Conservation (phyloP, 2,888 invertebrate species). For the Hydrotaea cyrtoneurina region DNA sequence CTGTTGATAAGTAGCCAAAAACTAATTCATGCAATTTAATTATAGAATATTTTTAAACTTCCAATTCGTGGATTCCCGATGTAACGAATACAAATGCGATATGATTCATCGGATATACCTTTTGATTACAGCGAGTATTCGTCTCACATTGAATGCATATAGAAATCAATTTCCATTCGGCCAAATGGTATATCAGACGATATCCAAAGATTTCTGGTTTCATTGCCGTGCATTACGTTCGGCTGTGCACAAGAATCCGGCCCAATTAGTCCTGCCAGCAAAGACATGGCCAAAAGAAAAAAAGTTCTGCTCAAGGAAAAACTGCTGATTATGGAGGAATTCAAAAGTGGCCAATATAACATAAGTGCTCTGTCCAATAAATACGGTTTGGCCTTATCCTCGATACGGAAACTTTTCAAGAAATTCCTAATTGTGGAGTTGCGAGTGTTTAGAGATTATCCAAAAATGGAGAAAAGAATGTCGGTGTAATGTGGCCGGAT, state of each 20-base stretch:
- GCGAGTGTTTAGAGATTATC: not conserved
- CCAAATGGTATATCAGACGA: slow-evolving; percentile 23
- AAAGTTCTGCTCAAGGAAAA: slow-evolving; percentile 21
- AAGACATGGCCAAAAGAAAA: slow-evolving; percentile 14
- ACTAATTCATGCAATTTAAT: not conserved
- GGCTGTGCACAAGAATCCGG: not conserved
- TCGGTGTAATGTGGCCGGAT: not conserved
- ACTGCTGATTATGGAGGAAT: slow-evolving; percentile 13
- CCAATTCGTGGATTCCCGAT: slow-evolving; percentile 33
- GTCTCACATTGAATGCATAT: not conserved
- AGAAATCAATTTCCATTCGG: slow-evolving; percentile 15
- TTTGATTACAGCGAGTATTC: not conserved
- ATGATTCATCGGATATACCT: slow-evolving; percentile 15
- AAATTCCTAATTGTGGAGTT: slow-evolving; percentile 1
- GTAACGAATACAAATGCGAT: not conserved
- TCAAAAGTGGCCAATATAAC: slow-evolving; percentile 21
- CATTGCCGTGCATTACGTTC: slow-evolving; percentile 15
- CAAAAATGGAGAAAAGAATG: slow-evolving; percentile 10
- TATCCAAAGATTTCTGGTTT: slow-evolving; percentile 28
- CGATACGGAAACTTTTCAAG: slow-evolving; percentile 22
- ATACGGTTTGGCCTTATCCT: slow-evolving; percentile 23
- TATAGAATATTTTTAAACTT: slow-evolving; percentile 1
- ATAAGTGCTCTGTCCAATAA: not conserved
- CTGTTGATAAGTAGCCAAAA: slow-evolving; percentile 20
- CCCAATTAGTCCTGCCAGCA: not conserved